phyloP scores from a whole-genome alignment of 2,113 vertebrate species.

The Syngnathus floridae region DNA sequence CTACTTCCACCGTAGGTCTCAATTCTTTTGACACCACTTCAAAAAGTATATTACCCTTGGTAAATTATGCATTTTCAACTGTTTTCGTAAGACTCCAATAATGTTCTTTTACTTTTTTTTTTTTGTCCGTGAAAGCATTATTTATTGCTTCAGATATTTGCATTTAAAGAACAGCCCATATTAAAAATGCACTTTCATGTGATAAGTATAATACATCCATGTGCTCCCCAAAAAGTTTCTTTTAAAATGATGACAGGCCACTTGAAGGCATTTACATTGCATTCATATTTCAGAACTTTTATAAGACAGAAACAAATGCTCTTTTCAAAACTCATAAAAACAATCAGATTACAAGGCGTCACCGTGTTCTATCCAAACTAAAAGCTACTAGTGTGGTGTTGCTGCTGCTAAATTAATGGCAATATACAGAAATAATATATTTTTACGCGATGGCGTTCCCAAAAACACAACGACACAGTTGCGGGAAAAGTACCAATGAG shows the following conservation, averaged over 20 bases:
- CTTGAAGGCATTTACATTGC: conserved; percentile 28
- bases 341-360: conserved; percentile 32
- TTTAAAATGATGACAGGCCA: conserved; percentile 33
- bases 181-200: conserved; percentile 41
- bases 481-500: background rate
- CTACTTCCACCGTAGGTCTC: background rate
- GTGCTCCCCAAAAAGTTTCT: conserved; percentile 9
- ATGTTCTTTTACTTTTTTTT: background rate
- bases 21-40: too few relatives aligned
- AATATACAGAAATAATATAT: background rate
- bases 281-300: conserved; percentile 17
- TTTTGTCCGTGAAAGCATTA: conserved; percentile 38
- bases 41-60: too few relatives aligned
- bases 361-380: conserved; percentile 38
- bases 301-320: background rate
- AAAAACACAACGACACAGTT: background rate
- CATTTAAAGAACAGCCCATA: conserved; percentile 61
- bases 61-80: too few relatives aligned
- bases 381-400: conserved; percentile 14
- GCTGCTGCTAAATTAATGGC: background rate
- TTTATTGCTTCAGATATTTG: conserved; percentile 76
- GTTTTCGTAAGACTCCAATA: background rate
- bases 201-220: conserved; percentile 27
- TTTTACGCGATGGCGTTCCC: background rate
- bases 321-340: conserved; percentile 49